Base-by-base conservation (phyloP, 1,140 invertebrate species). In the Megathymus violae region DNA sequence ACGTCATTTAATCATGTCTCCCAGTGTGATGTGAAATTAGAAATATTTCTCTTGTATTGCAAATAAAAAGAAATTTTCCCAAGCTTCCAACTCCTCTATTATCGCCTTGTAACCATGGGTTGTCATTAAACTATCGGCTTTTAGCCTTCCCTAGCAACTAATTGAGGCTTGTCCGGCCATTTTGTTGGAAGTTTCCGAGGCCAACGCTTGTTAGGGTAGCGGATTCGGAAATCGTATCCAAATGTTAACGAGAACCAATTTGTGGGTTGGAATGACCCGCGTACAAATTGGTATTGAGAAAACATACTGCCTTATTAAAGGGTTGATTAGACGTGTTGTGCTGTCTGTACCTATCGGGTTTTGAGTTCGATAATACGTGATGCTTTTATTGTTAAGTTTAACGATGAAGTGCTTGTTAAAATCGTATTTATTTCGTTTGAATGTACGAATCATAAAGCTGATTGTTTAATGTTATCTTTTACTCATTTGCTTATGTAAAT, bases 181-280 rank as follows among this genome's bases (percentile, higher is more conserved):
- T 82, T 77, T 75, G 75, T 71, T 76, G 71, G 46, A 78, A 85
- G 71, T 85, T 82, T 68, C 64, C 59, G 69, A 73, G 72, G 71
- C 71, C 74, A 64, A 63, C 69, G 71, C 76, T 87, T 80, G 84
- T 85, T 83, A 83, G 65, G 75, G 69, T 62, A 71, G 76, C 69
- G 73, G 78, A 82, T 80, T 81, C 78, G 77, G 80, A 79, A 82
- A 84, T 86, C 75, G 78, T 70, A 72, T 74, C 76, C 78, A 71
- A 83, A 88, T 88, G 81, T 77, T 85, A 84, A 87, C 80, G 82
- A 79, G 76, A 74, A 74, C 79, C 82, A 82, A 84, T 88, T 88
- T 87, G 71, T 64, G 75, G 76, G 67, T 63, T 51, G 62, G 59
- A 70, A 67, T 69, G 71, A 71, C 66, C 76, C 70, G 52, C 67